Evolutionary conservation across 2,797 vertebrate species (phyloP), one percentile per base, ranked within the genome.

Genomic region (Morelia viridis): DNA sequence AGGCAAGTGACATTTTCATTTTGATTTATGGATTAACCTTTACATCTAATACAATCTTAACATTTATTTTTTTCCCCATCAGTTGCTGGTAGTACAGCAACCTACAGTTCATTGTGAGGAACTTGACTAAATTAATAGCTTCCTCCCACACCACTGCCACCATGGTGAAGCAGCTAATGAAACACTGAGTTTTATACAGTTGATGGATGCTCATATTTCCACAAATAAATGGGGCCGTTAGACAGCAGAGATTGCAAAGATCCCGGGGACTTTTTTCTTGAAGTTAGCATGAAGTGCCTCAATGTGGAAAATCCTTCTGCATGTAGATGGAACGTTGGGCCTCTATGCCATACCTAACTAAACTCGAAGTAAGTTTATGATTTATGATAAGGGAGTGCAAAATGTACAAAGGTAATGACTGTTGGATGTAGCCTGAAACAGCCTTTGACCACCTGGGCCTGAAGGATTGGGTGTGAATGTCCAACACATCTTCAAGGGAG

Each of bases 11-110:
- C 97, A 97, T 97, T 98, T 97, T 93, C 95, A 92, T 96, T 91
- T 96, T 97, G 98, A 98, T 97, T 97, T 97, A 97, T 97, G 97
- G 95, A 97, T 97, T 97, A 97, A 97, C 97, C 97, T 98, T 97
- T 97, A 95, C 95, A 94, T 95, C 96, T 96, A 94, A 96, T 95
- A 35, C 91, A 94, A 95, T 95, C 92, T 64, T 88, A 95, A 94
- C 92, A 91, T 97, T 97, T 96, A 96, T 95, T 92, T 89, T 94
- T 95, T 95, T 96, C 19, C 19, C 71, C 95, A 94, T 95, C 94
- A 91, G 90, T 94, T 92, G 10, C 76, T 96, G 95, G 94, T 96
- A 96, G 93, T 93, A 94, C 94, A 95, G 96, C 95, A 95, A 94
- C 94, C 96, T 91, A 83, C 92, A 96, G 92, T 91, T 93, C 95